Percentiles rank a stretch among this genome's conserved stretches.
Conservation (phyloP, 2,888 invertebrate genomes). For the Drosophila merina region DNA sequence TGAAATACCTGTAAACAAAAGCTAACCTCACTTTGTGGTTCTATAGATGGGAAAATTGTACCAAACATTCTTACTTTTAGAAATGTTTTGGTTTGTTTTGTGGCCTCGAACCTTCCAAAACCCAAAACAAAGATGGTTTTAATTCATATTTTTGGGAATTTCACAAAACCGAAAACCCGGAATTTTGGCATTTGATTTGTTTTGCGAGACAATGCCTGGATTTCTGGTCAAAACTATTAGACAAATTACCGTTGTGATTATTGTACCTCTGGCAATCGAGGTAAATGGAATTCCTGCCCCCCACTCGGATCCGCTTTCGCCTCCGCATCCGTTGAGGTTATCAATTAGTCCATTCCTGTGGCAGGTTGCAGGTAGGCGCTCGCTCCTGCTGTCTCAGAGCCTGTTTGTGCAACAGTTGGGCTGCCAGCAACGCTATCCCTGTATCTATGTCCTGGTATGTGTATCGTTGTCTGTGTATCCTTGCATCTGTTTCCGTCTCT, state of each 20-base stretch:
- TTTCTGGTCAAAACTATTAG: slow-evolving; percentile 12
- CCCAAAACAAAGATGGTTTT: not conserved
- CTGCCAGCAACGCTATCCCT: not conserved
- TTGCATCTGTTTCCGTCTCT: slow-evolving; percentile 7
- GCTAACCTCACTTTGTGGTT: not conserved
- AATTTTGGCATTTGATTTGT: slow-evolving; percentile 6
- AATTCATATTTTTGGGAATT: not conserved
- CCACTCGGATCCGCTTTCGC: slow-evolving; percentile 10
- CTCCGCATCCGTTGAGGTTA: slow-evolving; percentile 22
- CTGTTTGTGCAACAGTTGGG: slow-evolving; percentile 35
- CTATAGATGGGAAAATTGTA: not conserved
- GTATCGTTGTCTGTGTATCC: slow-evolving; percentile 1
- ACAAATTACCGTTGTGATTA: slow-evolving; percentile 28
- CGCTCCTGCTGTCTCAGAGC: not conserved
- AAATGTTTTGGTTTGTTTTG: not conserved
- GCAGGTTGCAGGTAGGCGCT: not conserved
- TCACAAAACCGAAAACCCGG: not conserved
- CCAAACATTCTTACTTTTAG: not conserved
- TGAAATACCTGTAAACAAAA: not conserved
- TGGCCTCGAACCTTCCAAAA: no score
- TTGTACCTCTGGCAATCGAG: slow-evolving; percentile 1
- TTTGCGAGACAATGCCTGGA: slow-evolving; percentile 13
- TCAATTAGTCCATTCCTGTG: slow-evolving; percentile 35
- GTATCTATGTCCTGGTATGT: slow-evolving; percentile 2
- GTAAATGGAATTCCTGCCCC: slow-evolving; percentile 1